Evolutionary conservation across 2,888 invertebrate species (phyloP).

Genomic region (Steromphala cineraria): DNA sequence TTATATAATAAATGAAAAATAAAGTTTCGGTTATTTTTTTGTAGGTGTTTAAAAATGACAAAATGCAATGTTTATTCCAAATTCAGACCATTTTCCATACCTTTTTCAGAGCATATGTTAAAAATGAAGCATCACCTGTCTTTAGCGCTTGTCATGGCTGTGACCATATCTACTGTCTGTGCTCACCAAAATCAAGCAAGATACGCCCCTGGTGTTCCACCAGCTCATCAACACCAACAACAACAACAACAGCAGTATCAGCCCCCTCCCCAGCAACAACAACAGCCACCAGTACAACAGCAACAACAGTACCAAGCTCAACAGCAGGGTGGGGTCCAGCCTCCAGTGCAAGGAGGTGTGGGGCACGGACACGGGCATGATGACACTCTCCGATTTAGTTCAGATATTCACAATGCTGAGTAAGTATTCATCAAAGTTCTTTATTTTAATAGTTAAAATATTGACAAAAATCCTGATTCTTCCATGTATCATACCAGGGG

Average conservation of each 20-base stretch:
- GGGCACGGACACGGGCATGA: constrained; percentile 33
- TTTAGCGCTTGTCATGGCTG: too few species aligned
- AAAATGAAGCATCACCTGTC: not conserved
- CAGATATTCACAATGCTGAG: constrained; percentile 61
- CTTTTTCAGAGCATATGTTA: not conserved
- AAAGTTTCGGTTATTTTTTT: too few species aligned
- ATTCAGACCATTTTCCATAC: too few species aligned
- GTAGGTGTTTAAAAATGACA: too few species aligned
- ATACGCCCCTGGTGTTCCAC: constrained; percentile 49
- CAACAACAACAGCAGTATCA: constrained; percentile 25
- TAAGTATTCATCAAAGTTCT: constrained; percentile 32
- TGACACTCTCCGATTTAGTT: constrained; percentile 47
- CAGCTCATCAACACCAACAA: constrained; percentile 30
- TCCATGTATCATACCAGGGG: too few species aligned
- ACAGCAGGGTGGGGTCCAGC: constrained; percentile 28
- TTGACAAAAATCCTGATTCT: too few species aligned
- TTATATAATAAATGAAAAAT: too few species aligned
- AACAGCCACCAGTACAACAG: constrained; percentile 3
- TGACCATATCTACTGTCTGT: too few species aligned
- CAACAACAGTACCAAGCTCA: constrained; percentile 24
- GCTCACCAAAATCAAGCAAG: not conserved
- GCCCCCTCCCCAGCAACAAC: constrained; percentile 5
- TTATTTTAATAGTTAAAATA: too few species aligned
- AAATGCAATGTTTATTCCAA: too few species aligned
- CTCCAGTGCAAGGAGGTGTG: constrained; percentile 39